Percentiles rank a stretch among this genome's conserved stretches.
phyloP scores from a whole-genome alignment of 92 coral and sea anemone species.

The Desmophyllum pertusum region DNA sequence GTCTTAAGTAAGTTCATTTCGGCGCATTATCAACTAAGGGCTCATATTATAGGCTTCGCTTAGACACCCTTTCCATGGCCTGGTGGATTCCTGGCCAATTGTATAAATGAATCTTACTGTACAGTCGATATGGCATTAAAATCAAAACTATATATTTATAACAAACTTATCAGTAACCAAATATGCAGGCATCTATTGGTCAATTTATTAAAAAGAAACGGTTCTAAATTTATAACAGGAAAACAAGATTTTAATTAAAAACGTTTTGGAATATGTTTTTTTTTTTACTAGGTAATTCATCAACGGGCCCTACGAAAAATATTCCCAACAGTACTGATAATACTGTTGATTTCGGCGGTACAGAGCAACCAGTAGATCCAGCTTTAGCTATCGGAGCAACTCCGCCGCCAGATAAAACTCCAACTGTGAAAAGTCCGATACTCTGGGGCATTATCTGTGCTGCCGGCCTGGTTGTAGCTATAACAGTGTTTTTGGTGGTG shows the following conservation, averaged over 20 bases:
- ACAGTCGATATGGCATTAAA: neutral
- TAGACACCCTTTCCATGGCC: no score
- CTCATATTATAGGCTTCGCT: neutral
- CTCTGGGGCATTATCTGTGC: neutral
- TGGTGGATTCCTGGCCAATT: no score
- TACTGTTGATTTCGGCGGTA: no score
- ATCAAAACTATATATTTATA: no score
- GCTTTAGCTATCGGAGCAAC: neutral
- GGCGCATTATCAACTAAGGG: neutral
- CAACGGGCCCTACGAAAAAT: neutral
- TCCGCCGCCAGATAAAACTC: neutral
- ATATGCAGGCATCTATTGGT: no score
- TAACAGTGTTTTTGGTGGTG: no score
- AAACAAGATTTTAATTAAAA: no score
- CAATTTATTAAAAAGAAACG: no score
- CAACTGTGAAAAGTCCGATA: neutral
- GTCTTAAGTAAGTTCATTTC: neutral
- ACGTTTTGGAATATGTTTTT: no score
- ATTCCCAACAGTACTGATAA: neutral
- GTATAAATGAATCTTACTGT: neutral
- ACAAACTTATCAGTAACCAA: no score
- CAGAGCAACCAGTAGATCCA: neutral
- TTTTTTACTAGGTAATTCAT: neutral
- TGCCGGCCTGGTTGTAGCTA: no score
- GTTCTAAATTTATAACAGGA: no score